Evolutionary conservation across 92 coral and sea anemone species (phyloP), one percentile per base, ranked within the genome.

Genomic region (Umimayanthus kanabou): DNA sequence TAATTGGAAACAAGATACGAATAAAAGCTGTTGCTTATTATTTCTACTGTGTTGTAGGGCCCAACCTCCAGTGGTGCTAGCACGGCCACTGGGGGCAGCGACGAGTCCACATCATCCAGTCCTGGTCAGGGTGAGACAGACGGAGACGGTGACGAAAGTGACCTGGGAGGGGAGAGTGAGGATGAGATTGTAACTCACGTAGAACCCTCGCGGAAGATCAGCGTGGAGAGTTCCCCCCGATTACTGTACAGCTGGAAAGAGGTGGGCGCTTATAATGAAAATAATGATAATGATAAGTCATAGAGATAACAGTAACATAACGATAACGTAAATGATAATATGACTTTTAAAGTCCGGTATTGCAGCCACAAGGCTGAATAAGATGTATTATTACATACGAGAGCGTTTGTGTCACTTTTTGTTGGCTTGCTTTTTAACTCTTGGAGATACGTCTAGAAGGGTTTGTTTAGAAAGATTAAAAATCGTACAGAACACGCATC

Each of bases 181-280:
- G 96, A 94, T 69, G 95, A 96, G 61, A 66, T 91, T 39, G 99
- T 93, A 79, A 89, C 91, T 71, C 95, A 96, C 23, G 88, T 95
- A 30, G 86, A 91, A 15, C 91, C 91, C 25, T 82, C 91, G 37
- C 76, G 92, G 86, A 91, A 91, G 83, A 87, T 86, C 25, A 82
- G 88, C 43, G 83, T 80, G 53, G 98, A 92, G 66, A 90, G 90
- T 43, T 85, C 85, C n/a, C 84, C 85, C 33, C 90, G 80, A 3
- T 76, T 90, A 80, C 80, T 97, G 80, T 97, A 93, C 87, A 93
- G 96, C 80, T 94, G 96, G 95, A 97, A 97, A 88, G 98, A 97
- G 94, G 99, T 97, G 88, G 81, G 92, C 82, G 28, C 77, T 43
- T 81, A 55, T 78, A 78, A 40, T 82, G 33, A 29, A 22, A 9